Percentiles rank a stretch among this genome's conserved stretches.
Evolutionary conservation across 2,113 vertebrate species (phyloP).

Genomic region (zebrafish (Danio rerio)): GRCz12tu NC_133191.1:38712001-38712500

Average conservation of each 20-base stretch:
- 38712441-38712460: no score
- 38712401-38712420: not conserved
- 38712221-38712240: conserved; percentile 73
- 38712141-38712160: conserved; percentile 76
- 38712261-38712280: conserved; percentile 77
- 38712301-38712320: conserved; percentile 68
- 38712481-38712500: no score
- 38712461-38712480: no score
- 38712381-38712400: not conserved
- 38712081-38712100: conserved; percentile 13
- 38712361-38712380: not conserved
- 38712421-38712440: not conserved
- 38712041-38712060: conserved; percentile 1
- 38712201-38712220: conserved; percentile 76
- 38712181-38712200: conserved; percentile 69
- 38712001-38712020: conserved; percentile 47
- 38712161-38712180: conserved; percentile 69
- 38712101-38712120: conserved; percentile 63
- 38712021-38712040: conserved; percentile 34
- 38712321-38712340: conserved; percentile 59
- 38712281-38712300: conserved; percentile 68
- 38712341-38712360: not conserved
- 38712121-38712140: conserved; percentile 59
- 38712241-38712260: conserved; percentile 75
- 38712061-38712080: conserved; percentile 21